Percentiles rank a stretch among this genome's conserved stretches.
Conservation (phyloP, 2,113 vertebrate species). For the Pycnonotus jocosus region DNA sequence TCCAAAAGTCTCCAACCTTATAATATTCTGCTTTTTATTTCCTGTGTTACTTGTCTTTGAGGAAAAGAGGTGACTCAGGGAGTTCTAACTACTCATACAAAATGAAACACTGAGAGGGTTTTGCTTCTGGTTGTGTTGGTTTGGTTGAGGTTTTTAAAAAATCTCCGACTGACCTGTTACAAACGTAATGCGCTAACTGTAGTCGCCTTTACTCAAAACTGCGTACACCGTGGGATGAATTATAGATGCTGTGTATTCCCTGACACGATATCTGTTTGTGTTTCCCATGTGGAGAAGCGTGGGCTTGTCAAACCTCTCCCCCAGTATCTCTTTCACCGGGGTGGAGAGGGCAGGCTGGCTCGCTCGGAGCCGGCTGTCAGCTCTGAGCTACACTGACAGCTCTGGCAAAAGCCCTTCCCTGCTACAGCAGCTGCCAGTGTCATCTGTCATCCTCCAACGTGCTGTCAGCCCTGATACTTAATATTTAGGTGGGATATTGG, state of each 20-base stretch:
- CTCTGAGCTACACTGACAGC: neutral
- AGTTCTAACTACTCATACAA: neutral
- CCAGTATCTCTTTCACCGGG: neutral
- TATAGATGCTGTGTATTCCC: neutral
- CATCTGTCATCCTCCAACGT: neutral
- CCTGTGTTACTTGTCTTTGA: neutral
- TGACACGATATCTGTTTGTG: neutral
- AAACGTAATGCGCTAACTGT: neutral
- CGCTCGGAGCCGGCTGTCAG: neutral
- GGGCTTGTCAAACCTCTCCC: neutral
- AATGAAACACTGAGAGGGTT: neutral
- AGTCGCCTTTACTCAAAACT: neutral
- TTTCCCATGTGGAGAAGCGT: neutral
- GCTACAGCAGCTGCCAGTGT: neutral
- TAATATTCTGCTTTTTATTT: neutral
- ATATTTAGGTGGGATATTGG: neutral
- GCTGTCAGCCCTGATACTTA: neutral
- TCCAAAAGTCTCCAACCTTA: neutral
- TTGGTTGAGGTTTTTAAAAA: neutral
- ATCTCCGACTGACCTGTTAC: neutral
- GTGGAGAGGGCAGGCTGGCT: neutral
- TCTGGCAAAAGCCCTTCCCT: constrained; percentile 6
- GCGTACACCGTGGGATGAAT: neutral
- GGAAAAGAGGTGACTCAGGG: neutral
- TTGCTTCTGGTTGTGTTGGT: neutral